Percentiles rank a stretch among this genome's conserved stretches.
These are phyloP conservation scores for Andrena camellia DNA, from an alignment of 2,888 invertebrate genomes.

Conservation along the genomic window DNA sequence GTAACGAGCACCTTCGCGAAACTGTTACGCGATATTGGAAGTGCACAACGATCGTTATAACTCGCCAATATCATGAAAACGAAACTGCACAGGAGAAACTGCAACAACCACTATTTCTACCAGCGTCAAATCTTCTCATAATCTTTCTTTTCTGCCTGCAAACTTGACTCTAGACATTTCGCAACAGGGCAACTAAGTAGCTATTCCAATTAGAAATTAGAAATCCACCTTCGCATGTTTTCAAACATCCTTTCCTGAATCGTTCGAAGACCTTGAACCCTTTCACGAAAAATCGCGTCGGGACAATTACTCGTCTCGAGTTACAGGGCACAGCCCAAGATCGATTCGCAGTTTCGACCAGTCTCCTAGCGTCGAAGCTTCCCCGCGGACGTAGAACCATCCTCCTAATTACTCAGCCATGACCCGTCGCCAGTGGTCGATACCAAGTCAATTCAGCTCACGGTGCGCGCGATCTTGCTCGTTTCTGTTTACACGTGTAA, in stretches of 20 bases:
- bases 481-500: conserved; percentile 25
- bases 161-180: conserved; percentile 25
- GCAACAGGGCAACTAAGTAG: conserved; percentile 20
- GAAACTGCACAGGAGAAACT: conserved; percentile 43
- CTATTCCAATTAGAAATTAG: conserved; percentile 15
- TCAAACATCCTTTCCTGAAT: background rate
- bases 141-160: conserved; percentile 41
- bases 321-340: background rate
- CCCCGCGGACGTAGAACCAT: background rate
- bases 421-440: conserved; percentile 36
- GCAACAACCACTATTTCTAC: conserved; percentile 7
- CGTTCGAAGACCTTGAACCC: conserved; percentile 3
- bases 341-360: background rate
- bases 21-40: conserved; percentile 56
- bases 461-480: conserved; percentile 35
- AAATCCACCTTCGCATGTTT: background rate
- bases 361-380: conserved; percentile 4
- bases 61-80: conserved; percentile 44
- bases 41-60: conserved; percentile 50
- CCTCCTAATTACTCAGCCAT: conserved; percentile 23
- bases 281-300: background rate
- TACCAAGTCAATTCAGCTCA: conserved; percentile 26
- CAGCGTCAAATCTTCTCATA: conserved; percentile 1
- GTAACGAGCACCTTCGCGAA: conserved; percentile 42
- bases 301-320: conserved; percentile 1